Conservation (phyloP, 1,140 invertebrate genomes). For the Drosophila paulistorum region DNA sequence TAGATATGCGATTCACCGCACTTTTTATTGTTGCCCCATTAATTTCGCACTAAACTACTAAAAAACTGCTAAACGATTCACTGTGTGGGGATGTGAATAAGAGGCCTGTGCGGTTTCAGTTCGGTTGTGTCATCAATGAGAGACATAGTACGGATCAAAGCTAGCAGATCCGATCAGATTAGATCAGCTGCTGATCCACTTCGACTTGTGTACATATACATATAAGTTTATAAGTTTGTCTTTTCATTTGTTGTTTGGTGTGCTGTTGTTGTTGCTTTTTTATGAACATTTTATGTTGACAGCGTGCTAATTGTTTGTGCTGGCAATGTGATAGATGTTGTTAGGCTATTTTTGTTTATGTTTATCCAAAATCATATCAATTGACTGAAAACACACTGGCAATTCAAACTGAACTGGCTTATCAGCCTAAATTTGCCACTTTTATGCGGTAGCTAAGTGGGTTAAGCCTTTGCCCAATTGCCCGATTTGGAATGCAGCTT, state of each 20-base stretch:
- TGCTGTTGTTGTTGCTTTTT: constrained; percentile 32
- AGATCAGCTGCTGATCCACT: constrained; percentile 69
- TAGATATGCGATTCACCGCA: constrained; percentile 47
- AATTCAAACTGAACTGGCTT: constrained; percentile 17
- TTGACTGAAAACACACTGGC: neutral
- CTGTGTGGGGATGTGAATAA: constrained; percentile 35
- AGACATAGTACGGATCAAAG: constrained; percentile 11
- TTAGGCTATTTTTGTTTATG: constrained; percentile 9
- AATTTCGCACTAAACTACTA: constrained; percentile 76
- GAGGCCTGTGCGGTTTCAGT: constrained; percentile 7
- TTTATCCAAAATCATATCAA: constrained; percentile 18
- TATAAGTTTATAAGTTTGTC: neutral
- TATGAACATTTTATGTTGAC: constrained; percentile 50
- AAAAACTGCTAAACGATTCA: constrained; percentile 50
- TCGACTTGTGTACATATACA: constrained; percentile 3
- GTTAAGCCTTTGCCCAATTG: constrained; percentile 49
- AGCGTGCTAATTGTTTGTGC: constrained; percentile 61
- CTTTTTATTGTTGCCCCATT: constrained; percentile 56
- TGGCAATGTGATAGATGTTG: constrained; percentile 1
- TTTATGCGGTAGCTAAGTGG: constrained; percentile 28
- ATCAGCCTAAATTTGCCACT: constrained; percentile 20
- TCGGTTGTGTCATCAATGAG: constrained; percentile 40
- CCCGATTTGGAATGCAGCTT: constrained; percentile 21
- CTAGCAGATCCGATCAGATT: constrained; percentile 23
- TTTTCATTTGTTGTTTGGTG: constrained; percentile 27